Evolutionary conservation across 2,113 vertebrate genomes (phyloP).

Genomic region (Cephalopholis sonnerati): DNA sequence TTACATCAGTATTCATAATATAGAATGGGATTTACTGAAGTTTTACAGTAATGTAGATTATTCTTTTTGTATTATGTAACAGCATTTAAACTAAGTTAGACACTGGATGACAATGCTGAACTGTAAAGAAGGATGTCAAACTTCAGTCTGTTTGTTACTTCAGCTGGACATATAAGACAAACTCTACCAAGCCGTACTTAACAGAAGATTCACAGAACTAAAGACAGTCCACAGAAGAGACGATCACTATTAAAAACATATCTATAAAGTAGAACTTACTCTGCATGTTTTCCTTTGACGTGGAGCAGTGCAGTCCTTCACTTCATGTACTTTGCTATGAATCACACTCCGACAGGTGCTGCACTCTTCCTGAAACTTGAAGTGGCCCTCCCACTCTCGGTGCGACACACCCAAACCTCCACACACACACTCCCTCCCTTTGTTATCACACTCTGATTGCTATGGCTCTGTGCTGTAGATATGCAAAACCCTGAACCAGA

Average conservation of each 20-base stretch:
- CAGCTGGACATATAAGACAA: background rate
- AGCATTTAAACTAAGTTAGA: background rate
- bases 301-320: background rate
- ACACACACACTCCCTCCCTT: background rate
- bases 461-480: background rate
- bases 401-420: slow-evolving; percentile 50
- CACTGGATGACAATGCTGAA: too few relatives aligned
- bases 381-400: slow-evolving; percentile 56
- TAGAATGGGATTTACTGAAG: background rate
- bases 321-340: slow-evolving; percentile 26
- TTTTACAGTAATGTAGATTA: background rate
- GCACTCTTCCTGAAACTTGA: slow-evolving; percentile 62
- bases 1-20: background rate
- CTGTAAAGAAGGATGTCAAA: background rate
- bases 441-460: slow-evolving; percentile 4
- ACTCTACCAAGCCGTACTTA: background rate
- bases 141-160: background rate
- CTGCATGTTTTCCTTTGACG: slow-evolving; percentile 58
- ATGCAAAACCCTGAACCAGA: background rate
- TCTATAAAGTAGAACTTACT: slow-evolving; percentile 57
- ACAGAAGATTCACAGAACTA: background rate
- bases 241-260: too few relatives aligned
- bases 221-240: background rate
- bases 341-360: slow-evolving; percentile 37
- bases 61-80: background rate